Evolutionary conservation across 2,113 vertebrate genomes (phyloP), one percentile per base, ranked within the genome.

Genomic region (Tupaia tana): DNA sequence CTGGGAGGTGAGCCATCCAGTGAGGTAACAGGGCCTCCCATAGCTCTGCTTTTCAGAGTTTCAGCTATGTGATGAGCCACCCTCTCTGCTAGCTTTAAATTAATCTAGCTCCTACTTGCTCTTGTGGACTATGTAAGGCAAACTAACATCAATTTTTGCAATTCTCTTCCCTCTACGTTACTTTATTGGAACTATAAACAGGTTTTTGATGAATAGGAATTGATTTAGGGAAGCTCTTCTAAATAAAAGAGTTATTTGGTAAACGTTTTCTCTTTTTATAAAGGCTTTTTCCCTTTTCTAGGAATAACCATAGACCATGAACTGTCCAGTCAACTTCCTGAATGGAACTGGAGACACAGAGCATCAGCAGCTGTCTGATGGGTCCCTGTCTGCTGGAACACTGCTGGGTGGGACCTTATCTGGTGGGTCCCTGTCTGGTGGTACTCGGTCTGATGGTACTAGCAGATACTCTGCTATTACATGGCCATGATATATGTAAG

Each of bases 401-500:
- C 43, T 43, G 43, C 43, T 5, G 3, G 43, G 43, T 43, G 43
- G 43, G 43, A 43, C 5, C 43, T 43, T 43, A 43, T 43, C 5
- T 43, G 43, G 43, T 43, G 43, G 43, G 3, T 3, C 43, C 43
- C 43, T 43, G 43, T 43, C 43, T 43, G 43, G 43, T 9, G 11
- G 4, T 0, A 11, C 9, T 43, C 1, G 29, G 4, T 34, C 19
- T 67, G 9, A 61, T 1, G 56, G 2, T 10, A 9, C 43, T 20
- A 22, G 61, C 10, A 67, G 25, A 16, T 29, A 0, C 25, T 81
- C 1, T 73, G 56, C 29, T 22, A 54, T 27, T 19, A 9, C 1
- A 20, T 0, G 15, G 22, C 7, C 1, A 1, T 27, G 16, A 14
- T 34, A 22, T 7, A 4, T 20, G 12, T 56, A 81, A 61, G 15